Evolutionary conservation across 2,113 vertebrate genomes (phyloP), one percentile per base, ranked within the genome.

Genomic region (Herpetotheres cachinnans): DNA sequence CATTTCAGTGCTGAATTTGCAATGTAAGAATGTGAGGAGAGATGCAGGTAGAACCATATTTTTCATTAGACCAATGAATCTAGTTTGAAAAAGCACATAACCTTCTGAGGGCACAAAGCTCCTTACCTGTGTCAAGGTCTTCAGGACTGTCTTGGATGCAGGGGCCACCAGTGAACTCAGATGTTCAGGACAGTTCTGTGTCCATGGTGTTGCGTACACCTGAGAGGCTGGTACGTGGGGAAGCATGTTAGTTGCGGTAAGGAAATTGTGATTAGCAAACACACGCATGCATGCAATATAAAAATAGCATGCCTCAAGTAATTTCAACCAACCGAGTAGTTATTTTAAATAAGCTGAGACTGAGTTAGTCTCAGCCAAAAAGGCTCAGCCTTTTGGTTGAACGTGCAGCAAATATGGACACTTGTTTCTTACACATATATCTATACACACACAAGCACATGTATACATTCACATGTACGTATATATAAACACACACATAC

Each of bases 351-450:
- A 89, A 66, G 17, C n/a, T 65, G 59, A 66, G 42, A 65, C 44
- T 26, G 42, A 65, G 50, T 40, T 49, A 65, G 29, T 24, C 10
- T 40, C 21, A 38, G 40, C 9, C 29, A 71, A 55, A 62, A 71
- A 40, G 15, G 15, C 49, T 66, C 69, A 58, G 27, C 29, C 18
- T 46, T 29, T 46, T 22, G 9, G 16, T 8, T 58, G 27, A 67
- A 46, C 22, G 13, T 38, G 34, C 62, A 69, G 10, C 32, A 76
- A 13, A 24, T 61, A 13, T 46, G 34, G 29, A 73, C 26, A 67
- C 42, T 9, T 18, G 9, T 32, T 67, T 42, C 54, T 78, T 54
- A 21, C 36, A 29, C 1, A 1, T n/a, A 0, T 15, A 22, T 42
- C 32, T 26, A 5, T 18, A 27, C 3, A 30, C 12, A 26, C 26